Evolutionary conservation across 2,888 invertebrate genomes (phyloP).

Genomic region (Andrena trimmerana): DNA sequence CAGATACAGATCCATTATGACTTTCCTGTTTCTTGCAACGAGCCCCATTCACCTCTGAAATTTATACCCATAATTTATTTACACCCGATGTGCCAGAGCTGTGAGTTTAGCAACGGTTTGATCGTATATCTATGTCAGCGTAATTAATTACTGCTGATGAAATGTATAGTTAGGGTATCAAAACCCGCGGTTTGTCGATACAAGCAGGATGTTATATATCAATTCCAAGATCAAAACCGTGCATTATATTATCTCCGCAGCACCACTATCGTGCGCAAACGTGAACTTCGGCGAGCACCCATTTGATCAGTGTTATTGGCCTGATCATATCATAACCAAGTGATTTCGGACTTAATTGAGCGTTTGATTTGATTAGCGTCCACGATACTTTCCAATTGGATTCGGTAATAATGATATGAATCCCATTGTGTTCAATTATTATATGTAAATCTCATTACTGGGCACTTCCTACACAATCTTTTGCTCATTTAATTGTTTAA

Average conservation of each 20-base stretch:
- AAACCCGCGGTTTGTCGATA: background rate
- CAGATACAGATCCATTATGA: too few relatives aligned
- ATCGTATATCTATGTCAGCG: background rate
- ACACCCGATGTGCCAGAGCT: too few relatives aligned
- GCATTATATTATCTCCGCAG: conserved; percentile 10
- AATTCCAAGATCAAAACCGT: conserved; percentile 29
- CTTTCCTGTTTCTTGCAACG: too few relatives aligned
- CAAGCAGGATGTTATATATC: conserved; percentile 9
- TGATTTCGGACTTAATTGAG: conserved; percentile 35
- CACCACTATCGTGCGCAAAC: background rate
- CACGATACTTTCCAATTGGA: conserved; percentile 15
- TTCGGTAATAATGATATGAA: background rate
- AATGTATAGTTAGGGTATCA: conserved; percentile 1
- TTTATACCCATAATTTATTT: background rate
- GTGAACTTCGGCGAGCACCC: conserved; percentile 10
- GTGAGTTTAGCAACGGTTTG: background rate
- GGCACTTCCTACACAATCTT: background rate
- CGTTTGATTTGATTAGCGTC: conserved; percentile 17
- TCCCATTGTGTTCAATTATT: conserved; percentile 6
- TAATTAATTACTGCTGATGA: conserved; percentile 21
- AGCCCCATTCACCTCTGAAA: background rate
- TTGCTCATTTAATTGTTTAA: background rate
- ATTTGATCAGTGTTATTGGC: conserved; percentile 28
- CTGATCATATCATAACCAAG: conserved; percentile 24
- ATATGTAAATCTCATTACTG: background rate